phyloP scores from a whole-genome alignment of 2,113 vertebrate species.

The Lonchura striata region DNA sequence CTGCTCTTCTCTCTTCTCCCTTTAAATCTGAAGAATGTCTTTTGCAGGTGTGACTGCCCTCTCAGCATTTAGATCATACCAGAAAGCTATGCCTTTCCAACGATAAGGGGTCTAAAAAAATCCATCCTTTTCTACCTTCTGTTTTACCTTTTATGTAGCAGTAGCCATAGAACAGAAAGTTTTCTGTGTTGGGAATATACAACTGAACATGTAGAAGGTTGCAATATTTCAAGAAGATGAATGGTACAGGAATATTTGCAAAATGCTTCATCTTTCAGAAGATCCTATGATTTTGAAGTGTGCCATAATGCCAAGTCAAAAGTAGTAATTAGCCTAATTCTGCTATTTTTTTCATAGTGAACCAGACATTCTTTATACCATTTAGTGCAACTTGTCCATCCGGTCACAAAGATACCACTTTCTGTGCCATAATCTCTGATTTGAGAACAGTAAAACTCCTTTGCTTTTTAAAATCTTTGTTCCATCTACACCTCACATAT shows the following conservation, averaged over 20 bases:
- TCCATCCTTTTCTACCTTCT: background rate
- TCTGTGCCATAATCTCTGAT: background rate
- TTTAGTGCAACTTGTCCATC: background rate
- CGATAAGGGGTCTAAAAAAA: background rate
- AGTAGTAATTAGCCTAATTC: background rate
- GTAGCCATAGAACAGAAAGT: background rate
- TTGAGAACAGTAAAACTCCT: background rate
- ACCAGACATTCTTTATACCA: background rate
- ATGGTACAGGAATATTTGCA: background rate
- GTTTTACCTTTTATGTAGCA: background rate
- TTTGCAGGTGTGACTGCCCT: accelerated
- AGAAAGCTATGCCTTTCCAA: background rate
- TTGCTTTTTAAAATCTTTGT: background rate
- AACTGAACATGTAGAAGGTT: background rate
- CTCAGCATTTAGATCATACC: background rate
- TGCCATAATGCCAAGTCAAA: background rate
- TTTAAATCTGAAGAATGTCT: background rate
- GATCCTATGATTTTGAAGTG: background rate
- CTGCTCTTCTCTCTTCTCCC: background rate
- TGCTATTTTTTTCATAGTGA: background rate
- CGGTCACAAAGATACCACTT: background rate
- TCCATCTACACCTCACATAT: background rate
- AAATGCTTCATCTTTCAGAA: background rate
- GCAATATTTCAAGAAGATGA: background rate
- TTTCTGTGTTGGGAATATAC: background rate